Evolutionary conservation across 2,113 vertebrate species (phyloP).

Genomic region (Myiozetetes cayanensis): DNA sequence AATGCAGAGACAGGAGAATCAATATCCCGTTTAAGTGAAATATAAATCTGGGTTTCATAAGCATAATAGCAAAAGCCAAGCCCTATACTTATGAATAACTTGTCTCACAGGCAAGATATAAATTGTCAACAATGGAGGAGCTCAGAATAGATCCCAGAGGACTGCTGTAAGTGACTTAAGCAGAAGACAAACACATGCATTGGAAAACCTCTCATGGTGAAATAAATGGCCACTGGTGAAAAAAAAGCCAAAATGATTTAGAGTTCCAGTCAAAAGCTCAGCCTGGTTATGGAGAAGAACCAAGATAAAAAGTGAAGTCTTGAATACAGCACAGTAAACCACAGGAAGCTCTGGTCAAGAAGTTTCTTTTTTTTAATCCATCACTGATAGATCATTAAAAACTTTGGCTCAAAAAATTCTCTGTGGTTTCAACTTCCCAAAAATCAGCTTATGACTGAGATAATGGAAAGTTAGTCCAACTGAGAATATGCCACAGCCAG

Average conservation of each 20-base stretch:
- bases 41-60: constrained; percentile 61
- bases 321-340: background rate
- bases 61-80: constrained; percentile 52
- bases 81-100: constrained; percentile 45
- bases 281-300: background rate
- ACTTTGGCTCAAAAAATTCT: background rate
- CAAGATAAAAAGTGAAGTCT: background rate
- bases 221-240: constrained; percentile 6
- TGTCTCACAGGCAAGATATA: constrained; percentile 45
- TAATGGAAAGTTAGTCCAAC: constrained; percentile 32
- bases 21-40: constrained; percentile 61
- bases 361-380: background rate
- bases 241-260: background rate
- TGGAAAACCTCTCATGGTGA: background rate
- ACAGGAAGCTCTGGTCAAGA: background rate
- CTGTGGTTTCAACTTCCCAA: background rate
- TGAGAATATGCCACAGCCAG: background rate
- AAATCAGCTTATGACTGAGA: background rate
- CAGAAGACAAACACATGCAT: background rate
- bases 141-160: constrained; percentile 13
- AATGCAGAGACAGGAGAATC: constrained; percentile 56
- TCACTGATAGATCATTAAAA: constrained; percentile 34
- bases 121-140: constrained; percentile 10
- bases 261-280: background rate
- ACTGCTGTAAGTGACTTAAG: background rate